Percentiles rank a stretch among this genome's conserved stretches.
These are phyloP conservation scores for Orestias chungarensis DNA, from an alignment of 2,797 vertebrate genomes.

Conservation along the genomic window DNA sequence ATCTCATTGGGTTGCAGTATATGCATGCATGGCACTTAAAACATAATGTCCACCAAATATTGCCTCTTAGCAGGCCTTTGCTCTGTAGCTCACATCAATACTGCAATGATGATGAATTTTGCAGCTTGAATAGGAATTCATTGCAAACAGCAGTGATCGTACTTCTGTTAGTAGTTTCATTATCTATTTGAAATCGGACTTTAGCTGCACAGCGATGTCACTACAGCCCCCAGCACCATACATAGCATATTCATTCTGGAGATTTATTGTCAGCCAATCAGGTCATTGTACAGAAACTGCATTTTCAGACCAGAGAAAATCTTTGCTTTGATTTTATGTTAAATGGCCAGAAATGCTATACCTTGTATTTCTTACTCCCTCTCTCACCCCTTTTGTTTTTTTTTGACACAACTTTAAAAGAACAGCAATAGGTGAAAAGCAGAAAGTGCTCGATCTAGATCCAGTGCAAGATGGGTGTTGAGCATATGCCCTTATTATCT, in stretches of 20 bases:
- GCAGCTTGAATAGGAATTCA: neutral
- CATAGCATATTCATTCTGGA: too few relatives aligned
- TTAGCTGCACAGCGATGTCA: too few relatives aligned
- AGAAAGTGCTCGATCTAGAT: slow-evolving; percentile 17
- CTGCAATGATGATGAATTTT: neutral
- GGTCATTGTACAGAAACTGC: neutral
- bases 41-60: neutral
- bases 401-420: slow-evolving; percentile 4
- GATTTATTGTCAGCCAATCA: neutral
- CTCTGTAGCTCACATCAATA: neutral
- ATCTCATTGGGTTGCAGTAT: neutral
- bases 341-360: slow-evolving; percentile 1
- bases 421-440: neutral
- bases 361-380: slow-evolving; percentile 2
- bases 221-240: too few relatives aligned
- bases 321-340: neutral
- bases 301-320: neutral
- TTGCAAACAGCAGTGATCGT: neutral
- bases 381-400: slow-evolving; percentile 1
- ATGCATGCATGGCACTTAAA: neutral
- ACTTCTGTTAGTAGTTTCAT: neutral
- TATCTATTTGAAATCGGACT: too few relatives aligned
- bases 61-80: neutral
- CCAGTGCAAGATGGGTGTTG: slow-evolving; percentile 30
- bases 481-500: slow-evolving; percentile 32